Percentiles rank a stretch among this genome's conserved stretches.
Conservation (phyloP, 2,797 vertebrate species). For the Tangara arthus region DNA sequence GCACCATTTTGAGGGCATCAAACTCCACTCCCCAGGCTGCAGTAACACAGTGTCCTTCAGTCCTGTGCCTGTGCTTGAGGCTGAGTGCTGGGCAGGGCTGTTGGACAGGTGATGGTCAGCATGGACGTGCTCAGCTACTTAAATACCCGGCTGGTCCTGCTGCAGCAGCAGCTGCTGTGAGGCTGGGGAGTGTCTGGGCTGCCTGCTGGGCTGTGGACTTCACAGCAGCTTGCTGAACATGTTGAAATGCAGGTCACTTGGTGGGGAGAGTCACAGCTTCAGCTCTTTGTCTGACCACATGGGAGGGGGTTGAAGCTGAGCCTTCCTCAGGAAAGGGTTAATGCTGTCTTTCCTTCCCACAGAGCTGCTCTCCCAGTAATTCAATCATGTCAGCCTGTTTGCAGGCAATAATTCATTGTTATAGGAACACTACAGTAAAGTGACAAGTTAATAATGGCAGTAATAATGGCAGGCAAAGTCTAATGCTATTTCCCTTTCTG, state of each 20-base stretch:
- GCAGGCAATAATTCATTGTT: slow-evolving; percentile 73
- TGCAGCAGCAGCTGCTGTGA: neutral
- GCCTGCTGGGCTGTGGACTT: neutral
- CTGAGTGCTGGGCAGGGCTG: neutral
- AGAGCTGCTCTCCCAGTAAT: slow-evolving; percentile 50
- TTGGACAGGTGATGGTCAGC: neutral
- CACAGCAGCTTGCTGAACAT: neutral
- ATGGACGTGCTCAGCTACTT: fast-evolving
- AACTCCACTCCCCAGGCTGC: neutral
- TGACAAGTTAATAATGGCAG: slow-evolving; percentile 75
- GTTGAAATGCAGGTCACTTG: neutral
- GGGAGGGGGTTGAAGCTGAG: neutral
- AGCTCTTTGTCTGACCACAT: neutral
- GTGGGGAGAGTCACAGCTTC: neutral
- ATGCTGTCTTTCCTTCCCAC: neutral
- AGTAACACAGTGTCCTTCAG: neutral
- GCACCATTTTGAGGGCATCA: neutral
- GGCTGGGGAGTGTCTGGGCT: neutral
- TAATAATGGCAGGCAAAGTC: slow-evolving; percentile 69
- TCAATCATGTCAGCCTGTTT: slow-evolving; percentile 69
- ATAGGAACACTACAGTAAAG: slow-evolving; percentile 66
- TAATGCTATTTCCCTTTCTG: slow-evolving; percentile 65
- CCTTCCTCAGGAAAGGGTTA: slow-evolving; percentile 49
- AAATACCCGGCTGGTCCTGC: fast-evolving
- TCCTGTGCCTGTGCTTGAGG: neutral